phyloP scores from a whole-genome alignment of 2,888 invertebrate genomes.

The Eristalis arbustorum region DNA sequence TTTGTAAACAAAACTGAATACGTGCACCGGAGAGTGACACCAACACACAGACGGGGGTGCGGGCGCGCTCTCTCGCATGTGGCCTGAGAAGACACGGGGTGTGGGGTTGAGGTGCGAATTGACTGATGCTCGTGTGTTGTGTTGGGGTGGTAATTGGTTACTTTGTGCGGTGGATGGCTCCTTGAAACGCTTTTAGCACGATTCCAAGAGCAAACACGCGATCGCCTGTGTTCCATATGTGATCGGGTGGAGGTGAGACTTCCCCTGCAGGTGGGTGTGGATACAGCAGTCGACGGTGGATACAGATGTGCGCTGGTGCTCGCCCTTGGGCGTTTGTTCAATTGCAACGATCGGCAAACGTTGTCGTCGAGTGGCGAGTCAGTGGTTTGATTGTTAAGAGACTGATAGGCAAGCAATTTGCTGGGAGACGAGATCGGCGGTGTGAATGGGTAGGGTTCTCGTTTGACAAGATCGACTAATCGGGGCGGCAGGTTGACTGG shows the following conservation, averaged over 20 bases:
- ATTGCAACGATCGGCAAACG: not conserved
- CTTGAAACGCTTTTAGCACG: slow-evolving; percentile 72
- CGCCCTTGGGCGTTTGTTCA: not conserved
- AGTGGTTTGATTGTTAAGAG: too few relatives aligned
- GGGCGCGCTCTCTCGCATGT: not conserved
- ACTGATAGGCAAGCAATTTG: too few relatives aligned
- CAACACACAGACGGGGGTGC: not conserved
- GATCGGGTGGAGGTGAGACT: not conserved
- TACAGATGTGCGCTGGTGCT: slow-evolving; percentile 6
- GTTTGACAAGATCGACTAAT: too few relatives aligned
- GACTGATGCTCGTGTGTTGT: slow-evolving; percentile 61
- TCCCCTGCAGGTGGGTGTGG: not conserved
- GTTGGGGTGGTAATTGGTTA: slow-evolving; percentile 57
- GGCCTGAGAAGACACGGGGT: not conserved
- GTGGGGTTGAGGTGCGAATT: not conserved
- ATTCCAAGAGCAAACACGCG: slow-evolving; percentile 23
- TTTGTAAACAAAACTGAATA: slow-evolving; percentile 65
- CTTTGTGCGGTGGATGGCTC: slow-evolving; percentile 65
- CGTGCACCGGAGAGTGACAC: not conserved
- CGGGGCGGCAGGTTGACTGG: too few relatives aligned
- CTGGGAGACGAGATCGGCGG: too few relatives aligned
- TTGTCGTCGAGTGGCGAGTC: not conserved
- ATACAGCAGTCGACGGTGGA: not conserved
- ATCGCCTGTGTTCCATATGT: not conserved
- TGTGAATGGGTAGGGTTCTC: too few relatives aligned